phyloP scores from a whole-genome alignment of 2,797 vertebrate genomes.

The Amniataba percoides region DNA sequence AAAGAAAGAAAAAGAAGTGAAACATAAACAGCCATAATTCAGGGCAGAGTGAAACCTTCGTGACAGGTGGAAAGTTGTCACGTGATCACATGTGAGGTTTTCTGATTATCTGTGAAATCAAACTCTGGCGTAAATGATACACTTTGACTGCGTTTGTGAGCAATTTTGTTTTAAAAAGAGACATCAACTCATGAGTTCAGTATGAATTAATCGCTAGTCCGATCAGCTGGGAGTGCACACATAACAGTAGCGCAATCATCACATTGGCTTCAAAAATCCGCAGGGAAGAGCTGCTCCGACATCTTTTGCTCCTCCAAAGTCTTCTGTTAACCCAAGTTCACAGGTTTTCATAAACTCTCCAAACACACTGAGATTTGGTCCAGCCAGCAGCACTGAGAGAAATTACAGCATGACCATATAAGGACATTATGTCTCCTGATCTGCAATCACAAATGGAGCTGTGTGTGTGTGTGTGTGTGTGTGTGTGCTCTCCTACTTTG shows the following conservation, averaged over 20 bases:
- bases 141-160: not conserved
- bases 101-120: slow-evolving; percentile 10
- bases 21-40: slow-evolving; percentile 12
- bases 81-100: slow-evolving; percentile 12
- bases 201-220: slow-evolving; percentile 14
- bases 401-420: slow-evolving; percentile 63
- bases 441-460: slow-evolving; percentile 58
- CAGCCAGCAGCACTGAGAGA: slow-evolving; percentile 46
- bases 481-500: slow-evolving; percentile 2
- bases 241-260: slow-evolving; percentile 5
- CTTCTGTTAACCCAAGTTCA: slow-evolving; percentile 40
- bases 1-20: too few species aligned
- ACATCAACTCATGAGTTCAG: not conserved
- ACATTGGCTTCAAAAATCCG: not conserved
- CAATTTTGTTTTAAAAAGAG: not conserved
- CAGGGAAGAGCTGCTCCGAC: slow-evolving; percentile 1
- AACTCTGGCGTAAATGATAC: not conserved
- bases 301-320: slow-evolving; percentile 22
- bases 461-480: slow-evolving; percentile 39
- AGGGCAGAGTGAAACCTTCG: slow-evolving; percentile 1
- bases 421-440: slow-evolving; percentile 65
- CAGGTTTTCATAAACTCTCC: slow-evolving; percentile 61
- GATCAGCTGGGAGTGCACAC: not conserved
- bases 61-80: slow-evolving; percentile 8
- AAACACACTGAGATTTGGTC: slow-evolving; percentile 56